Evolutionary conservation across 2,888 invertebrate species (phyloP), one percentile per base, ranked within the genome.

Genomic region (Dexiosoma caninum): DNA sequence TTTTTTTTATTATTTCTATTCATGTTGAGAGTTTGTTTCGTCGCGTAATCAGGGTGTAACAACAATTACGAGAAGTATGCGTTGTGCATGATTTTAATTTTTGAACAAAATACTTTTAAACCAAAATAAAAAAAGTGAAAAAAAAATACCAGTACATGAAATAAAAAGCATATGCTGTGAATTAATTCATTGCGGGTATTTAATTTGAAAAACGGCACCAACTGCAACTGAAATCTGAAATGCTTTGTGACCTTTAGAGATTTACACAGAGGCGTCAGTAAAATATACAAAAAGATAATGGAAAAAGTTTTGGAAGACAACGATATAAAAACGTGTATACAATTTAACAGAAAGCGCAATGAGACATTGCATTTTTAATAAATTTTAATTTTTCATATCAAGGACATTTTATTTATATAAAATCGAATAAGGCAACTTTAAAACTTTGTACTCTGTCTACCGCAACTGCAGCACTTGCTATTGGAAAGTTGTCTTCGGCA

Each of bases 1-100:
- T 60, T 35, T 5, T 49, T 0, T 14, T 23, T 42, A 53, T 35
- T 19, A 23, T 57, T 23, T 21, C 42, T 71, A 67, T 49, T 23
- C 62, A 71, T 77, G 64, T 77, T 70, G 70, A 77, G 70, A 70
- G 70, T 55, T 55, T 77, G 71, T 79, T 69, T 75, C 84, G 84
- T 86, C 87, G 87, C 87, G 87, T 88, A 87, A 87, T 88, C 87
- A 88, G 87, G 87, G 86, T 88, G 88, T 87, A 88, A 83, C 81
- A 81, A 86, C 87, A 86, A 88, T 88, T 86, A 88, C 87, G 87
- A 87, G 87, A 86, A 85, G 85, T 85, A 87, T 86, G 87, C 88
- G 87, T 86, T 85, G 85, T 85, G 85, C 87, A 85, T 86, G 80
- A 75, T 86, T 75, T 80, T 80, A 70, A 75, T 74, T 55, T 78